phyloP scores from a whole-genome alignment of 2,888 invertebrate species.

The Drosophila macrospina region DNA sequence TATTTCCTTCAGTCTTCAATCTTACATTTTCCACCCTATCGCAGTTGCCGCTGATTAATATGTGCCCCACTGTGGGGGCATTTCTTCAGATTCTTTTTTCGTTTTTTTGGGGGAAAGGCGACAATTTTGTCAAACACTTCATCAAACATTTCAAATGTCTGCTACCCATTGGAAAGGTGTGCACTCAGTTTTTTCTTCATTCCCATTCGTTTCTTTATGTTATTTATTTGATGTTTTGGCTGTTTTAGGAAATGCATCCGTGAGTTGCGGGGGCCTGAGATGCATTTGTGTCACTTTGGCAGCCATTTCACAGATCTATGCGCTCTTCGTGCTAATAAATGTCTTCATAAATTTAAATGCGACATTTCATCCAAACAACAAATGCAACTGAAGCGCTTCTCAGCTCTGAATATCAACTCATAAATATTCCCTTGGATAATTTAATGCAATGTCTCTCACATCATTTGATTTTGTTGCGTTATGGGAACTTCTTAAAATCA shows the following conservation, averaged over 20 bases:
- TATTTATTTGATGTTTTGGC: constrained; percentile 65
- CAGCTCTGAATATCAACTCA: constrained; percentile 48
- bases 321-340: constrained; percentile 78
- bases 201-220: constrained; percentile 27
- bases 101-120: constrained; percentile 31
- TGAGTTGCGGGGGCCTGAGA: not conserved
- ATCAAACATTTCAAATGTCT: constrained; percentile 68
- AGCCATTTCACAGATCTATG: constrained; percentile 74
- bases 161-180: constrained; percentile 39
- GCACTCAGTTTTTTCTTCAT: constrained; percentile 17
- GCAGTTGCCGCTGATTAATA: constrained; percentile 66
- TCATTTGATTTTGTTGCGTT: constrained; percentile 42
- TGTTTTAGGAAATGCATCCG: constrained; percentile 45
- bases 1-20: too few relatives aligned
- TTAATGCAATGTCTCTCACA: constrained; percentile 55
- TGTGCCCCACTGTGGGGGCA: constrained; percentile 37
- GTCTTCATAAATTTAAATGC: constrained; percentile 80
- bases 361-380: constrained; percentile 57
- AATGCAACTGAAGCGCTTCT: constrained; percentile 37
- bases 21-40: constrained; percentile 38
- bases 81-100: constrained; percentile 2
- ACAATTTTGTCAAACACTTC: constrained; percentile 79
- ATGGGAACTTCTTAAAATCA: constrained; percentile 22
- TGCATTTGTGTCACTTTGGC: constrained; percentile 71
- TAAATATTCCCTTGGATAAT: constrained; percentile 67